These are phyloP conservation scores for Drosophila takahashii DNA, from an alignment of 1,140 invertebrate species.

Conservation along the genomic window DNA sequence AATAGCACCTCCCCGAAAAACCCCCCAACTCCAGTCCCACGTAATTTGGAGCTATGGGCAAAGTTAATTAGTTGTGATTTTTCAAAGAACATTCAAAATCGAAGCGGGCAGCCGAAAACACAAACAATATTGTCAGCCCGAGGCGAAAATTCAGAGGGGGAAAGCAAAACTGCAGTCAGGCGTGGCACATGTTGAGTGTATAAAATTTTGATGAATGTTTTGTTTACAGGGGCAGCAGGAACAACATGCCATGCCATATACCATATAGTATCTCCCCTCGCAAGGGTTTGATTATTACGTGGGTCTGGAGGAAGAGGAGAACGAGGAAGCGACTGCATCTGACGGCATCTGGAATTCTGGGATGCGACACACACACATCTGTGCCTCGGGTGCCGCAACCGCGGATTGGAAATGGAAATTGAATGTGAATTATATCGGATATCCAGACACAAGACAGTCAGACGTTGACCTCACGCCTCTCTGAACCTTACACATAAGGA, in stretches of 20 bases:
- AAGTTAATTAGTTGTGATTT: constrained; percentile 84
- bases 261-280: constrained; percentile 7
- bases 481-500: constrained; percentile 45
- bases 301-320: neutral
- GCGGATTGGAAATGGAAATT: constrained; percentile 74
- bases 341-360: constrained; percentile 66
- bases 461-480: constrained; percentile 46
- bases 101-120: constrained; percentile 53
- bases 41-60: constrained; percentile 49
- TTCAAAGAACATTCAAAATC: constrained; percentile 81
- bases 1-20: constrained; percentile 6
- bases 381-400: constrained; percentile 39
- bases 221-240: constrained; percentile 61
- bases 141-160: constrained; percentile 18
- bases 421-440: constrained; percentile 76
- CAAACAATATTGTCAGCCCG: constrained; percentile 59
- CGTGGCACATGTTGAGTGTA: constrained; percentile 80
- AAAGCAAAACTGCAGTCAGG: constrained; percentile 38
- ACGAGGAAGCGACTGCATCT: constrained; percentile 21
- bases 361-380: constrained; percentile 54
- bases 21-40: constrained; percentile 8
- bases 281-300: constrained; percentile 56
- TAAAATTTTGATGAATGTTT: constrained; percentile 82
- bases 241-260: neutral
- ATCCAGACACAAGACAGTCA: constrained; percentile 32